Percentiles rank a stretch among this genome's conserved stretches.
Evolutionary conservation across 23 tunicate species (phyloP).

Genomic region (Oikopleura vanhoeffeni): DNA sequence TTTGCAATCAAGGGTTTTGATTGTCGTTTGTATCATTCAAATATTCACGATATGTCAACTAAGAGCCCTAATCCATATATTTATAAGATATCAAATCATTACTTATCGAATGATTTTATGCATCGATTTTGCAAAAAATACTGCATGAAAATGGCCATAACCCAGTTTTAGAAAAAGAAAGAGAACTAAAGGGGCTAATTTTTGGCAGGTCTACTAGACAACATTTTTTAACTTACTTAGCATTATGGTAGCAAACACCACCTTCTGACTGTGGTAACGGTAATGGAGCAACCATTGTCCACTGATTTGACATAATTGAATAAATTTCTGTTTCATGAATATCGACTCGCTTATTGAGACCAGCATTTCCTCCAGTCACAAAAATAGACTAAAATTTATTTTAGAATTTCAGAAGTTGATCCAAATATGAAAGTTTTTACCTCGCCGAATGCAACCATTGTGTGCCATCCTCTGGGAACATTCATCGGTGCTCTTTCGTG

Average conservation of each 20-base stretch:
- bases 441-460: constrained; percentile 90
- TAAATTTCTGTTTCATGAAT: constrained; percentile 96
- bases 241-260: constrained; percentile 22
- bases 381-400: constrained; percentile 26
- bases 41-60: no score
- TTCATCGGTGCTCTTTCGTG: constrained; percentile 98
- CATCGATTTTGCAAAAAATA: no score
- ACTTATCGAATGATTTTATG: no score
- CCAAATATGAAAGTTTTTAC: not conserved
- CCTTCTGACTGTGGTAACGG: constrained; percentile 95
- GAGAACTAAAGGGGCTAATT: no score
- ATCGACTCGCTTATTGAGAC: constrained; percentile 73
- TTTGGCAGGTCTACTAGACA: no score
- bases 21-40: no score
- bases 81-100: no score
- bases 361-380: constrained; percentile 97
- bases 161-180: no score
- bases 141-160: no score
- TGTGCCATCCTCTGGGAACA: constrained; percentile 94
- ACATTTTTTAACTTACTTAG: not conserved
- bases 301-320: constrained; percentile 81
- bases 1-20: no score
- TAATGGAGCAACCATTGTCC: constrained; percentile 91
- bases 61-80: no score
- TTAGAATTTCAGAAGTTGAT: not conserved